A percentile compares a stretch with the other conserved stretches of the same genome.
Conservation (phyloP, 2,113 vertebrate genomes). For the Menidia beryllina region DNA sequence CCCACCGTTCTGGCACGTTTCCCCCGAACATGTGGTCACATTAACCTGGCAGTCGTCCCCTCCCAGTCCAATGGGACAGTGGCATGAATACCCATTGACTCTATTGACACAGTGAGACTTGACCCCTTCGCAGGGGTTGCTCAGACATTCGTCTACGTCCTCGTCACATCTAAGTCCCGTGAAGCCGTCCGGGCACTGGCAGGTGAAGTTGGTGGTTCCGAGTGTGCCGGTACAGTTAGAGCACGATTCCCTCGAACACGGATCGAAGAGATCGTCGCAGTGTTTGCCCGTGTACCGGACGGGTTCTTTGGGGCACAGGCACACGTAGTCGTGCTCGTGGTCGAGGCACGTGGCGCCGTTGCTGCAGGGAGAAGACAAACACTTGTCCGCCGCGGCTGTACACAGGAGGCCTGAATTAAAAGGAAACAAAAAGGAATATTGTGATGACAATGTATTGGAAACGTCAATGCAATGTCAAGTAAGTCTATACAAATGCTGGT, state of each 20-base stretch:
- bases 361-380: conserved; percentile 84
- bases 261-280: conserved; percentile 83
- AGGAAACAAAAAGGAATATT: not conserved
- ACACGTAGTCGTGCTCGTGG: conserved; percentile 77
- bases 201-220: conserved; percentile 77
- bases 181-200: conserved; percentile 79
- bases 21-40: conserved; percentile 74
- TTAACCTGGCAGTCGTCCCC: conserved; percentile 76
- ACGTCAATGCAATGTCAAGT: not conserved
- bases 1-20: conserved; percentile 85
- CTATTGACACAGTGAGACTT: conserved; percentile 73
- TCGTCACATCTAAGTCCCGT: conserved; percentile 72
- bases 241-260: conserved; percentile 74
- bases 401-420: conserved; percentile 73
- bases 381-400: conserved; percentile 76
- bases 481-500: too few species aligned
- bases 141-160: conserved; percentile 76
- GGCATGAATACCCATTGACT: conserved; percentile 75
- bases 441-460: not conserved
- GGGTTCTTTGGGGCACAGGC: conserved; percentile 77
- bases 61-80: conserved; percentile 77
- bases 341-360: conserved; percentile 85
- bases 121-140: conserved; percentile 80
- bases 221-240: conserved; percentile 64
- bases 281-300: conserved; percentile 77